phyloP scores from a whole-genome alignment of 2,797 vertebrate genomes.

The Intellagama lesueurii region DNA sequence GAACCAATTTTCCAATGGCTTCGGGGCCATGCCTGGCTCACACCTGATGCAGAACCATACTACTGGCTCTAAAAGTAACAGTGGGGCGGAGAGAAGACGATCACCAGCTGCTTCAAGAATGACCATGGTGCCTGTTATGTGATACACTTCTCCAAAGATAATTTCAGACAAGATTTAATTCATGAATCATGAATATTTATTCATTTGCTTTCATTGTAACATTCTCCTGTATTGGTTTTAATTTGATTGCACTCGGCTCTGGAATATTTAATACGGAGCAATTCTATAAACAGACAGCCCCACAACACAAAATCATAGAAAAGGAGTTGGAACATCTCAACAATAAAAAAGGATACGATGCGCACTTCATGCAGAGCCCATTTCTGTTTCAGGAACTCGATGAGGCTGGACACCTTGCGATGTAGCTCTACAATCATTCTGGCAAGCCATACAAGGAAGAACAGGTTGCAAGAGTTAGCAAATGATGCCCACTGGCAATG shows the following conservation, averaged over 20 bases:
- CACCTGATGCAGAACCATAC: too few relatives aligned
- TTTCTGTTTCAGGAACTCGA: slow-evolving; percentile 97
- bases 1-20: too few relatives aligned
- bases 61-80: not conserved
- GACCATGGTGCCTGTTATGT: not conserved
- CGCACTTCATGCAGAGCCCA: slow-evolving; percentile 95
- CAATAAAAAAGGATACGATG: slow-evolving; percentile 89
- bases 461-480: slow-evolving; percentile 17
- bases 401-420: slow-evolving; percentile 96
- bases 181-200: not conserved
- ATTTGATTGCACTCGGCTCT: not conserved
- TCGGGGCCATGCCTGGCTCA: too few relatives aligned
- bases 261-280: not conserved
- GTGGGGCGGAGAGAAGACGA: not conserved
- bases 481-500: not conserved
- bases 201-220: not conserved
- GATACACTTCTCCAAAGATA: not conserved
- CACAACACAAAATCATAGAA: not conserved
- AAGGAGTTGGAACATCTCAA: not conserved
- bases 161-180: too few relatives aligned
- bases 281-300: not conserved
- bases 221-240: not conserved
- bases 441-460: not conserved
- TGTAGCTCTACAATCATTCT: slow-evolving; percentile 99
- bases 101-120: not conserved